These are phyloP conservation scores for Hucho hucho DNA, from an alignment of 2,113 vertebrate species.

Conservation along the genomic window DNA sequence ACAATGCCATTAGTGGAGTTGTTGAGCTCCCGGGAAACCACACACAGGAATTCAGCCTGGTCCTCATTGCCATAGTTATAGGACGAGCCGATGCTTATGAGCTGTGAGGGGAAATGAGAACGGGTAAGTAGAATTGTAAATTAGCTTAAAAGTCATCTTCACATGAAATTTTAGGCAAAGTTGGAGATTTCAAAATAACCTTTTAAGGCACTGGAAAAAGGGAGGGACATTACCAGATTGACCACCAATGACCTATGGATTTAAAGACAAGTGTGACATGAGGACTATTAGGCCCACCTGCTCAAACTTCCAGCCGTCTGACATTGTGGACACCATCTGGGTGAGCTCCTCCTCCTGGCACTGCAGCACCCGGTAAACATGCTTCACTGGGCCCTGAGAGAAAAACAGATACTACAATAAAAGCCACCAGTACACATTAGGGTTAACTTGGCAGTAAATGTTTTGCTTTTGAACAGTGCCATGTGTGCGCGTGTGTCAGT, in stretches of 20 bases:
- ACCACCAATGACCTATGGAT: background rate
- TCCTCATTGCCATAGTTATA: slow-evolving; percentile 99
- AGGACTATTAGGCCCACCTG: slow-evolving; percentile 77
- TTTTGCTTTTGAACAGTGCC: background rate
- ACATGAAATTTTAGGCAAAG: background rate
- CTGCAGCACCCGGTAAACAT: slow-evolving; percentile 96
- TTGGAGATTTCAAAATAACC: background rate
- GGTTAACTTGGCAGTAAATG: background rate
- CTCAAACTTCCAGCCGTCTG: slow-evolving; percentile 98
- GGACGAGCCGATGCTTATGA: slow-evolving; percentile 97
- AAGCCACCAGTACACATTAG: background rate
- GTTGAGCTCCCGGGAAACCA: slow-evolving; percentile 97
- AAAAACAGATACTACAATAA: background rate
- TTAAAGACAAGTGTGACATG: background rate
- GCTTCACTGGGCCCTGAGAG: slow-evolving; percentile 93
- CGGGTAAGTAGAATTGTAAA: background rate
- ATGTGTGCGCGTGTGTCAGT: background rate
- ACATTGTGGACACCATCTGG: slow-evolving; percentile 99
- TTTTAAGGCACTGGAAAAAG: background rate
- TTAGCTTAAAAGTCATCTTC: background rate
- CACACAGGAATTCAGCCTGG: slow-evolving; percentile 97
- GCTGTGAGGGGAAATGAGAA: slow-evolving; percentile 60
- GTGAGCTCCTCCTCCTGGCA: slow-evolving; percentile 98
- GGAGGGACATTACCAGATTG: background rate
- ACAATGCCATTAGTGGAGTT: slow-evolving; percentile 98